Conservation (phyloP, 2,888 invertebrate species). For the Micropterix aruncella region DNA sequence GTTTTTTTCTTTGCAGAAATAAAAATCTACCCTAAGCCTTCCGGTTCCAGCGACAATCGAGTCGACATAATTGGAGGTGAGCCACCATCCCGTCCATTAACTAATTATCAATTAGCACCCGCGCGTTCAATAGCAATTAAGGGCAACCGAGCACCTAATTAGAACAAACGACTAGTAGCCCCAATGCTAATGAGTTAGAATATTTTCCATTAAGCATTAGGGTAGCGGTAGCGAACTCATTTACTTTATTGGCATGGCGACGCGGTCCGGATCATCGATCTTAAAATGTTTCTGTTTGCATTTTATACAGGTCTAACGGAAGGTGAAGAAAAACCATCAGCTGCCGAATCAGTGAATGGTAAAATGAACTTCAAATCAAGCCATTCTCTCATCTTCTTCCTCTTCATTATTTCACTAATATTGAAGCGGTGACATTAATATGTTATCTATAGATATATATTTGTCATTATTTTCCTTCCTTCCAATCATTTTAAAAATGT, state of each 20-base stretch:
- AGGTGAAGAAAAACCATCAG: neutral
- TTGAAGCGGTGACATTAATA: neutral
- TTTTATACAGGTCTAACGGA: too few species aligned
- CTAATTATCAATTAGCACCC: too few species aligned
- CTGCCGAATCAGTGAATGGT: neutral
- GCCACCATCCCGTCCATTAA: too few species aligned
- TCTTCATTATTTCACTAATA: neutral
- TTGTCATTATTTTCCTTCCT: neutral
- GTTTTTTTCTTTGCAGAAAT: conserved; percentile 28
- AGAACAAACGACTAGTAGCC: too few species aligned
- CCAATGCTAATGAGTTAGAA: too few species aligned
- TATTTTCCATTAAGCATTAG: too few species aligned
- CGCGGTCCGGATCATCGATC: too few species aligned
- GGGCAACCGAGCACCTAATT: too few species aligned
- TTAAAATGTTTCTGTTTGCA: too few species aligned
- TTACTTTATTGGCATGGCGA: too few species aligned
- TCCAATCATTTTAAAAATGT: neutral
- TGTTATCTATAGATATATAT: neutral
- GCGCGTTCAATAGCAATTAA: too few species aligned
- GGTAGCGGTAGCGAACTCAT: too few species aligned
- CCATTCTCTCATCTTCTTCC: neutral
- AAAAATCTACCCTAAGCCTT: conserved; percentile 25
- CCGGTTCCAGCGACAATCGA: conserved; percentile 22
- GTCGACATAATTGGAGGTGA: conserved; percentile 29
- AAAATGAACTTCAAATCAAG: neutral